Base-by-base conservation (phyloP, 2,113 vertebrate genomes). In the Engystomops pustulosus region DNA sequence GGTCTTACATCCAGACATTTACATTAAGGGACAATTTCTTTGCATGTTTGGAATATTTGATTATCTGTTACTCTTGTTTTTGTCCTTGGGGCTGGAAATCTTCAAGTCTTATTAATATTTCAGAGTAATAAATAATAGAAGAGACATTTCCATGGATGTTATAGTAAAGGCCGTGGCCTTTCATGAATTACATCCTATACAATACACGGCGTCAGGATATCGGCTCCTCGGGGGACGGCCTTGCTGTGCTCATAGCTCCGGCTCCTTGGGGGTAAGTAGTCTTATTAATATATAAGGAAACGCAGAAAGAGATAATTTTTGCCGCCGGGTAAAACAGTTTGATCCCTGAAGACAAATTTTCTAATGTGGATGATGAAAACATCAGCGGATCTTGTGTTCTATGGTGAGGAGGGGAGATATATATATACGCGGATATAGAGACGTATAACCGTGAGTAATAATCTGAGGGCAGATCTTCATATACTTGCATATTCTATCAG, bases 21-120 rank as follows among this genome's bases (percentile, higher is more conserved):
- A 78, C 53, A 78, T 60, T 58, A 60, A 25, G 53, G 53, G 75
- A 60, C 75, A 41, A 58, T 60, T 78, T 25, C 36, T 58, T 60
- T 78, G 75, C 51, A 78, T 78, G 51, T 41, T 55, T 6, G 27
- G 20, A 78, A 58, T 78, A 60, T 78, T 14, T 58, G 34, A 78
- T 17, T 60, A 60, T 78, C 51, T 78, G 34, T 78, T 78, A 60
- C 75, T 60, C 34, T 60, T 77, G 36, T 55, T 25, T 14, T 27
- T 60, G 11, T 60, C 75, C 75, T 78, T 25, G 51, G 51, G 75
- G 75, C 51, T 78, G 75, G 41, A 78, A 49, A 41, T 78, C 34
- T 78, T 38, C 30, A 78, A 34, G 53, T 78, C 75, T 78, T 60
- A 78, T 78, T 60, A 78, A 78, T 78, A 78, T 78, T 78, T 78